Conservation (phyloP, 35 echinoderm and acorn worm genomes). For the Chiridota heheva region DNA sequence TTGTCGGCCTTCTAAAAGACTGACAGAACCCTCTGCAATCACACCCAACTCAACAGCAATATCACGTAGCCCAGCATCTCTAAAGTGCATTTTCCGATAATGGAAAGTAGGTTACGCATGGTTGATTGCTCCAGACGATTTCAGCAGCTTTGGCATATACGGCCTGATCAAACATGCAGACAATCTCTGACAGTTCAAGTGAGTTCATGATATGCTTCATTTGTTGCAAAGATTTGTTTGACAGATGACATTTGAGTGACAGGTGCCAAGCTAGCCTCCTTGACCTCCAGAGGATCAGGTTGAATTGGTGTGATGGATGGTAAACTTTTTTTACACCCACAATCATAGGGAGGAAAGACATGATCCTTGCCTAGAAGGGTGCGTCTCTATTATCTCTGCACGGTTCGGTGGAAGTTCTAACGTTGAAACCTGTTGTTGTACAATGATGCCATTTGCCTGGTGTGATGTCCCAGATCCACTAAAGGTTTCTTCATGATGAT, state of each 20-base stretch:
- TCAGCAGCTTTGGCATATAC: slow-evolving; percentile 40
- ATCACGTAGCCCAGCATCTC: slow-evolving; percentile 29
- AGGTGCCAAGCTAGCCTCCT: no score
- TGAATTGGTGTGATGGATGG: background rate
- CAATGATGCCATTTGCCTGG: slow-evolving; percentile 18
- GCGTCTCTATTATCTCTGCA: no score
- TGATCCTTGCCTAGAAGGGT: background rate
- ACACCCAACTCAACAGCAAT: slow-evolving; percentile 42
- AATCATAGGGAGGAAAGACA: background rate
- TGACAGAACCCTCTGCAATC: slow-evolving; percentile 48
- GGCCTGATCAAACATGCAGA: slow-evolving; percentile 40
- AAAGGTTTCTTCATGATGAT: slow-evolving; percentile 4
- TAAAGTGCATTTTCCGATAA: slow-evolving; percentile 43
- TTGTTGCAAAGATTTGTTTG: slow-evolving; percentile 17
- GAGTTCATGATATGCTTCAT: background rate
- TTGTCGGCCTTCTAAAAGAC: slow-evolving; percentile 13
- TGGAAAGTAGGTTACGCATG: slow-evolving; percentile 31
- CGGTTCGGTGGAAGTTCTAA: background rate
- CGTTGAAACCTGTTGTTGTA: background rate
- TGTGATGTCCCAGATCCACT: slow-evolving; percentile 37
- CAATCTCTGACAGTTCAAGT: slow-evolving; percentile 5
- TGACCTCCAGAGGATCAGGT: background rate
- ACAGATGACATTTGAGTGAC: slow-evolving; percentile 34
- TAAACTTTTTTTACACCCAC: background rate
- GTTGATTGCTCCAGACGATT: slow-evolving; percentile 29